A percentile compares a stretch with the other conserved stretches of the same genome.
Conservation (phyloP, 2,888 invertebrate species). For the Mongoloraphidia duomilia region DNA sequence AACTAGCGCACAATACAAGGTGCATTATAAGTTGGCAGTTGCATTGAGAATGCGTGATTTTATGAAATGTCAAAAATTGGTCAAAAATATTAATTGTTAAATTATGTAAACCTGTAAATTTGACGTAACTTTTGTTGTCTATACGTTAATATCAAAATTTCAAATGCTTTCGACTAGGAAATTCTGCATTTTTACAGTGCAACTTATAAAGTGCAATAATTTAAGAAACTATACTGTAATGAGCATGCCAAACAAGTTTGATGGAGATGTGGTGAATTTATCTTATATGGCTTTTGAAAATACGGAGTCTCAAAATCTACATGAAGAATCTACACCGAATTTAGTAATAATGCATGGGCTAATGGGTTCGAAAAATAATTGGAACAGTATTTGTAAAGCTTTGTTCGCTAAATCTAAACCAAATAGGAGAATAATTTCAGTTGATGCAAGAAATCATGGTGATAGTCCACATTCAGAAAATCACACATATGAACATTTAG, state of each 20-base stretch:
- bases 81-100: no score
- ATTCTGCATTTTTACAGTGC: neutral
- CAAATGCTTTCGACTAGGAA: no score
- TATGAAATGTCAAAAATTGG: no score
- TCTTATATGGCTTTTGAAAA: conserved; percentile 52
- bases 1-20: no score
- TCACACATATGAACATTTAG: conserved; percentile 61
- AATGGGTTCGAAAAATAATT: conserved; percentile 76
- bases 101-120: no score
- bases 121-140: no score
- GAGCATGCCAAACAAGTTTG: neutral
- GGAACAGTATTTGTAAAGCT: conserved; percentile 65
- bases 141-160: no score
- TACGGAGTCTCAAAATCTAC: conserved; percentile 27
- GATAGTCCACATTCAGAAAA: conserved; percentile 69
- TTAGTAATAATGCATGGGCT: conserved; percentile 76
- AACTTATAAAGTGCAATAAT: neutral
- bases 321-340: conserved; percentile 34
- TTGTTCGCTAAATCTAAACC: conserved; percentile 46
- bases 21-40: no score
- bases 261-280: conserved; percentile 37
- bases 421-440: conserved; percentile 56
- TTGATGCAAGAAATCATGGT: conserved; percentile 92
- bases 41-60: no score
- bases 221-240: neutral